Conservation (phyloP, 2,113 vertebrate genomes). For the Isurus oxyrinchus region DNA sequence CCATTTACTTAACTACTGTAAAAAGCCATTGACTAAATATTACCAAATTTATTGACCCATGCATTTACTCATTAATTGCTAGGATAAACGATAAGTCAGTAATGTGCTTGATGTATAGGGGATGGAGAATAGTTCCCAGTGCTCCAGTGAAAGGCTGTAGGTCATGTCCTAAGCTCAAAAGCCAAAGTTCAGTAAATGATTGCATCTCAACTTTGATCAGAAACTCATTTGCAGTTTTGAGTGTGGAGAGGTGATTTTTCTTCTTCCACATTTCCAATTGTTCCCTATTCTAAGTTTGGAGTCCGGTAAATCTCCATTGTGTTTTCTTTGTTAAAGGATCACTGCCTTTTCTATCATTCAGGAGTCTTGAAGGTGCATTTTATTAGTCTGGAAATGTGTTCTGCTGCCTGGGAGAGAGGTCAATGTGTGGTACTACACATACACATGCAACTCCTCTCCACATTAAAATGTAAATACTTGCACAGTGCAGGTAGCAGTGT, state of each 20-base stretch:
- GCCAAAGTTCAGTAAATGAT: not conserved
- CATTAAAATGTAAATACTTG: not conserved
- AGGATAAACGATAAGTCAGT: not conserved
- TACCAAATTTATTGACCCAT: not conserved
- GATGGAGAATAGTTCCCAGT: not conserved
- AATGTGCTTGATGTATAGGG: not conserved
- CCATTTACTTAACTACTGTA: not conserved
- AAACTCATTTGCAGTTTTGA: not conserved
- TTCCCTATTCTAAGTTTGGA: not conserved
- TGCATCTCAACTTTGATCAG: slow-evolving; percentile 3
- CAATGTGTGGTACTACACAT: not conserved
- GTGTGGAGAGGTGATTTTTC: not conserved
- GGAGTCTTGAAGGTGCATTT: not conserved
- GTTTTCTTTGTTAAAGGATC: not conserved
- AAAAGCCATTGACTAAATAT: not conserved
- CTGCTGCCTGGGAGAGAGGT: not conserved
- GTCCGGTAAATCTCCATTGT: not conserved
- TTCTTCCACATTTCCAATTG: not conserved
- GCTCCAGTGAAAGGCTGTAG: not conserved
- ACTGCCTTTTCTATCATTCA: not conserved
- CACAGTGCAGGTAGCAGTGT: not conserved
- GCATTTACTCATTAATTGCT: not conserved
- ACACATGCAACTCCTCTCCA: not conserved
- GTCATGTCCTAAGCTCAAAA: not conserved
- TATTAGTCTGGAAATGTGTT: not conserved